Base-by-base conservation (phyloP, 1,140 invertebrate species). In the Musca vetustissima region DNA sequence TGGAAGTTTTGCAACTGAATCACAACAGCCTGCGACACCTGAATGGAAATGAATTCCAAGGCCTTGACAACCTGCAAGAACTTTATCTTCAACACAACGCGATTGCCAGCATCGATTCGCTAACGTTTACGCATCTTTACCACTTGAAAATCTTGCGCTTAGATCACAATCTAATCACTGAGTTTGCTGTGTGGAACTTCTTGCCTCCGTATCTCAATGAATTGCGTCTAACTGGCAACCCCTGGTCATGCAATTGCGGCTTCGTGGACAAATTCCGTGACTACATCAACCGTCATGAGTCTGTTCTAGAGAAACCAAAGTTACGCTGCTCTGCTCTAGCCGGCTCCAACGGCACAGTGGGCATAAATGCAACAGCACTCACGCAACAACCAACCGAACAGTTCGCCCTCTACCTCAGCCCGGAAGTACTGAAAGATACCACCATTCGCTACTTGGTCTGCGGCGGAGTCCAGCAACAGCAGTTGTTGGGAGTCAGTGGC, bases 211-310 rank as follows among this genome's bases (percentile, higher is more conserved):
- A 87, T 7, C 84, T 96, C 50, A 88, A 85, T 24, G 88, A 90
- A 74, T 80, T 95, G 66, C 89, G 87, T 0, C 80, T 96, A 32
- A 87, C 91, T 1, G 87, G 86, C 6, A 97, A 96, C 82, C 92
- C 92, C 3, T 97, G 93, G 93, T 90, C 89, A 28, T 96, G 95
- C 81, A 90, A 93, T 68, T 96, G 95, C 84, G 89, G 92, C 71
- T 94, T 92, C 76, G 87, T 91, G 9, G 89, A 91, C 76, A 87
- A 89, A 76, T 89, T 94, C 74, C 88, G 91, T 68, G 90, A 93
- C 75, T 96, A 92, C 89, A 86, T 91, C 67, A 85, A 87, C 50
- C 86, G 86, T 53, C 86, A 87, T 17, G 87, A 86, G 61, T 86
- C 87, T 19, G 88, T 93, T 1, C 81, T 81, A 53, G 92, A 94